Percentiles rank a stretch among this genome's conserved stretches.
Evolutionary conservation across 1,140 invertebrate genomes (phyloP).

Genomic region (Ptiloglossa arizonensis): DNA sequence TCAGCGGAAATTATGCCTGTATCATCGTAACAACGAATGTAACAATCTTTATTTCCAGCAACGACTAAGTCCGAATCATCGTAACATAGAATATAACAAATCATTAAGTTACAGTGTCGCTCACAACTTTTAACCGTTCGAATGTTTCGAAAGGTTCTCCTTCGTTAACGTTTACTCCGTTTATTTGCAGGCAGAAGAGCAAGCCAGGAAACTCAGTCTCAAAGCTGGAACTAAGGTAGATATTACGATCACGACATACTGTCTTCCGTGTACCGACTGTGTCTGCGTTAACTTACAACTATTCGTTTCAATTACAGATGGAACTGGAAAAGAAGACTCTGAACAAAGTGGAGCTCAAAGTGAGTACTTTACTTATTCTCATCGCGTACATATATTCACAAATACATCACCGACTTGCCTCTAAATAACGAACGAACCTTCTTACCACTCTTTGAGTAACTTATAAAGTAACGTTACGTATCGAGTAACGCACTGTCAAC

Average conservation of each 20-base stretch:
- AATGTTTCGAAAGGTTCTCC: neutral
- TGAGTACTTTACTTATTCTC: conserved; percentile 51
- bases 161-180: neutral
- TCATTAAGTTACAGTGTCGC: neutral
- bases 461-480: neutral
- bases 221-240: conserved; percentile 71
- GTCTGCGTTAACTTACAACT: neutral
- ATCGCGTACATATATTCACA: neutral
- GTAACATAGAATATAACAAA: conserved; percentile 19
- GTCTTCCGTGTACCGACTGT: neutral
- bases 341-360: conserved; percentile 77
- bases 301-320: conserved; percentile 36
- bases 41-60: conserved; percentile 17
- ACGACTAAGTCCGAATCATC: neutral
- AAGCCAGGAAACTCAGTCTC: conserved; percentile 68
- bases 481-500: neutral
- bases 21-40: conserved; percentile 7
- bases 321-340: conserved; percentile 72
- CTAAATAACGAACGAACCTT: neutral
- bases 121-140: neutral
- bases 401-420: no score
- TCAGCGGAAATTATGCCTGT: neutral
- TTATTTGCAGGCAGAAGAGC: conserved; percentile 64
- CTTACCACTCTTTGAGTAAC: neutral
- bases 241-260: neutral